A percentile compares a stretch with the other conserved stretches of the same genome.
These are phyloP conservation scores for Engystomops pustulosus DNA, from an alignment of 2,113 vertebrate species.

Conservation along the genomic window DNA sequence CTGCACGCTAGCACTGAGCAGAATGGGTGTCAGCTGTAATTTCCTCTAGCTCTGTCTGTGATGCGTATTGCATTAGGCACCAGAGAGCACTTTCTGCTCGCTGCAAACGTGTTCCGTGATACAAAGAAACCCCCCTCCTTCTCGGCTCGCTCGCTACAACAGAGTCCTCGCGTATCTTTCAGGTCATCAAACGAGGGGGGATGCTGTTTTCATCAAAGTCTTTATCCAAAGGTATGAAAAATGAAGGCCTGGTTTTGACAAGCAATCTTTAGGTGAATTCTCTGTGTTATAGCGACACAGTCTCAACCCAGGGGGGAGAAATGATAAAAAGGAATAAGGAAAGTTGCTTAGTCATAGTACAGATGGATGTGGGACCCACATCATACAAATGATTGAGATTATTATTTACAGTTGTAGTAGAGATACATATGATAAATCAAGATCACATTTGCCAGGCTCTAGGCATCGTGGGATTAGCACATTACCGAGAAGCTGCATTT, in stretches of 20 bases:
- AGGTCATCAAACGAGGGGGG: conserved; percentile 53
- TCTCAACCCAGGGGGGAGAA: conserved; percentile 16
- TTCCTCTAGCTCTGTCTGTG: conserved; percentile 56
- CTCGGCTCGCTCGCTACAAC: neutral
- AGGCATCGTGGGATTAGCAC: too few species aligned
- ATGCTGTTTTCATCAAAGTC: conserved; percentile 48
- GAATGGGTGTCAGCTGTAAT: conserved; percentile 60
- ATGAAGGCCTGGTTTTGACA: conserved; percentile 44
- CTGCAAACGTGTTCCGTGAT: conserved; percentile 55
- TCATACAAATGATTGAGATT: neutral
- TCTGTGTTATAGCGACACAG: neutral
- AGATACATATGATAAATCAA: neutral
- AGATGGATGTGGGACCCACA: neutral
- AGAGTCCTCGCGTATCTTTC: conserved; percentile 33
- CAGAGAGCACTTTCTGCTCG: conserved; percentile 56
- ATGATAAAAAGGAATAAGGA: neutral
- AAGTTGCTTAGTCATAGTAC: conserved; percentile 2
- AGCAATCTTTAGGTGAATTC: conserved; percentile 25
- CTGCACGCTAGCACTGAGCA: conserved; percentile 54
- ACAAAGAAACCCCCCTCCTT: conserved; percentile 44
- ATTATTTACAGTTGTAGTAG: neutral
- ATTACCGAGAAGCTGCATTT: too few species aligned
- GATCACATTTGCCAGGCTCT: neutral
- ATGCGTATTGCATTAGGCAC: conserved; percentile 59
- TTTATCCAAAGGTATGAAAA: conserved; percentile 40